Conservation (phyloP, 2,113 vertebrate species). For the Poeciliopsis occidentalis region DNA sequence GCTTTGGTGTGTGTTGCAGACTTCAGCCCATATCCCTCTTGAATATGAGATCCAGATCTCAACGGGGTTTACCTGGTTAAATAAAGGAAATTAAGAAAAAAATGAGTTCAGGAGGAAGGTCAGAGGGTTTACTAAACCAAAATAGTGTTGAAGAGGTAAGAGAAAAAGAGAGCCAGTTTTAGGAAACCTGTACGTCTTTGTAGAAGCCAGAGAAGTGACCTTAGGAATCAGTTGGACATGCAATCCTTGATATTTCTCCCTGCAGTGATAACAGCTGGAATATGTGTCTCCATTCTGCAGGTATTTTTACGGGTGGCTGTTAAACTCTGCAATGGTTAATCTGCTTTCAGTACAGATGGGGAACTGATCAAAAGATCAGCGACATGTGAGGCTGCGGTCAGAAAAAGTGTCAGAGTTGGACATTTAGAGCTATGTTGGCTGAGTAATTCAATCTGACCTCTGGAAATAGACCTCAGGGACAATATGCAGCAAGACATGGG, state of each 20-base stretch:
- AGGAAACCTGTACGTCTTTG: neutral
- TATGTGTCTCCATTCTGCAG: conserved; percentile 32
- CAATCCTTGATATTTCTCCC: conserved; percentile 31
- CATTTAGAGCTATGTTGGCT: conserved; percentile 62
- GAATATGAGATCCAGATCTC: too few relatives aligned
- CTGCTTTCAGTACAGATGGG: conserved; percentile 44
- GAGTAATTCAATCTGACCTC: conserved; percentile 68
- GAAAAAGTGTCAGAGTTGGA: conserved; percentile 57
- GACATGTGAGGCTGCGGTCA: conserved; percentile 37
- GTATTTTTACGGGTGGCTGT: conserved; percentile 67
- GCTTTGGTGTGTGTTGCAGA: conserved; percentile 2
- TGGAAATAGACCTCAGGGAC: conserved; percentile 76
- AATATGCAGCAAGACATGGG: conserved; percentile 60
- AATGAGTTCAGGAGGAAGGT: conserved; percentile 39
- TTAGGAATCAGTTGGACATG: conserved; percentile 4
- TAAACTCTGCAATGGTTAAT: conserved; percentile 57
- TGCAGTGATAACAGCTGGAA: conserved; percentile 55
- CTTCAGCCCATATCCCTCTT: too few relatives aligned
- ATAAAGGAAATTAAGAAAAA: too few relatives aligned
- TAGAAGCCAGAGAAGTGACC: neutral
- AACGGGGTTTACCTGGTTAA: too few relatives aligned
- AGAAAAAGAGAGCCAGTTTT: neutral
- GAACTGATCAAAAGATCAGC: conserved; percentile 59
- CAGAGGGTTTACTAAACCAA: neutral
- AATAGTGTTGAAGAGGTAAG: neutral